A percentile compares a stretch with the other conserved stretches of the same genome.
These are phyloP conservation scores for Homalodisca vitripennis DNA, from an alignment of 1,140 invertebrate species.

Conservation along the genomic window DNA sequence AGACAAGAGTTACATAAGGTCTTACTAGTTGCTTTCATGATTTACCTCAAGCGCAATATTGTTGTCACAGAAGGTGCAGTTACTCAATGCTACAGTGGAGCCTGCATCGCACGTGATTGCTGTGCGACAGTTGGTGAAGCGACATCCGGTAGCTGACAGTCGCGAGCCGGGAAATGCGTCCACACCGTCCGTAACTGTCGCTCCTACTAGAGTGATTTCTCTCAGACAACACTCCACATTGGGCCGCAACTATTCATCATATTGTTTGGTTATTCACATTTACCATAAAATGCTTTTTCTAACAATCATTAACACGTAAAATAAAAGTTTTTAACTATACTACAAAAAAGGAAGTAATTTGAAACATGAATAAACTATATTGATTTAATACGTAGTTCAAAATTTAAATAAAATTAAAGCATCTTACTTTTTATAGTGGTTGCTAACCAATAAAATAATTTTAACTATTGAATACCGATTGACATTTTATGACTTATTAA, in stretches of 20 bases:
- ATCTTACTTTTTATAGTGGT: too few relatives aligned
- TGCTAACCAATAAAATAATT: too few relatives aligned
- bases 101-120: background rate
- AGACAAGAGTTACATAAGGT: too few relatives aligned
- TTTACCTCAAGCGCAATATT: slow-evolving; percentile 6
- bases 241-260: background rate
- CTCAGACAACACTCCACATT: background rate
- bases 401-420: background rate
- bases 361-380: background rate
- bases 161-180: background rate
- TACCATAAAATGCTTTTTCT: background rate
- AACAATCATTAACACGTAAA: too few relatives aligned
- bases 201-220: background rate
- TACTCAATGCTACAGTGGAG: background rate
- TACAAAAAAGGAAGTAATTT: background rate
- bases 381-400: background rate
- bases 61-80: background rate
- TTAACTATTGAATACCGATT: too few relatives aligned
- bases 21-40: too few relatives aligned
- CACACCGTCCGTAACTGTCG: background rate
- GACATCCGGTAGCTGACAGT: background rate
- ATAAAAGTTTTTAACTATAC: too few relatives aligned
- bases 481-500: too few relatives aligned
- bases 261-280: background rate
- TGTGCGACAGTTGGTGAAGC: slow-evolving; percentile 4